Conservation (phyloP, 2,888 invertebrate species). For the Cephus sareptanus region DNA sequence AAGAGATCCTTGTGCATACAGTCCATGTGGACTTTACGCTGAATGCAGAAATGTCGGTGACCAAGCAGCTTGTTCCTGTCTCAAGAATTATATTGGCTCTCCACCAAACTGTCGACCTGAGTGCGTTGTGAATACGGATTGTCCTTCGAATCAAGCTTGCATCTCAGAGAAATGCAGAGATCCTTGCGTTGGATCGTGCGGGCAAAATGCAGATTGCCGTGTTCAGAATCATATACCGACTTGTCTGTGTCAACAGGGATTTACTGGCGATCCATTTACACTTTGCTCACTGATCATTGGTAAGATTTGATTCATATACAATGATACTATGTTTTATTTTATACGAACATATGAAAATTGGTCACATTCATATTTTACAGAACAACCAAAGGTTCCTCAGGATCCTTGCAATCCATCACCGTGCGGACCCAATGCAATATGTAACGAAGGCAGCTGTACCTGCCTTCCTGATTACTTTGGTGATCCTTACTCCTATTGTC, state of each 20-base stretch:
- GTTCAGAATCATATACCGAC: conserved; percentile 78
- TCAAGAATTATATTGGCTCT: conserved; percentile 74
- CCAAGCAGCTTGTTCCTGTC: conserved; percentile 74
- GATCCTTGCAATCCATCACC: conserved; percentile 79
- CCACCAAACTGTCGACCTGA: conserved; percentile 78
- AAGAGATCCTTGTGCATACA: conserved; percentile 77
- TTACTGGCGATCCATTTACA: conserved; percentile 76
- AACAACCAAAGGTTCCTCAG: conserved; percentile 61
- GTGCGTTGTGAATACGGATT: conserved; percentile 74
- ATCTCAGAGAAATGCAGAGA: conserved; percentile 79
- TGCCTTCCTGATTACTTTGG: conserved; percentile 81
- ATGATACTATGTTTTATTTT: conserved; percentile 31
- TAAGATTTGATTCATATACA: conserved; percentile 16
- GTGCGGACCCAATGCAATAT: conserved; percentile 72
- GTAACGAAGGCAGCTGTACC: conserved; percentile 70
- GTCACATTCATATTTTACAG: conserved; percentile 25
- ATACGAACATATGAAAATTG: conserved; percentile 4
- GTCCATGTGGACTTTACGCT: conserved; percentile 78
- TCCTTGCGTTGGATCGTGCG: conserved; percentile 79
- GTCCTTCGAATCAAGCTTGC: conserved; percentile 75
- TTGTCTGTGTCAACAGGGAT: conserved; percentile 72
- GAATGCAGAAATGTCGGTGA: conserved; percentile 74
- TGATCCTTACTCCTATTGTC: conserved; percentile 75
- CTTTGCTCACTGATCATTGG: conserved; percentile 69
- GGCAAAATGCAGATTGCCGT: conserved; percentile 77